phyloP scores from a whole-genome alignment of 1,140 invertebrate genomes.

The Drosophila albomicans region DNA sequence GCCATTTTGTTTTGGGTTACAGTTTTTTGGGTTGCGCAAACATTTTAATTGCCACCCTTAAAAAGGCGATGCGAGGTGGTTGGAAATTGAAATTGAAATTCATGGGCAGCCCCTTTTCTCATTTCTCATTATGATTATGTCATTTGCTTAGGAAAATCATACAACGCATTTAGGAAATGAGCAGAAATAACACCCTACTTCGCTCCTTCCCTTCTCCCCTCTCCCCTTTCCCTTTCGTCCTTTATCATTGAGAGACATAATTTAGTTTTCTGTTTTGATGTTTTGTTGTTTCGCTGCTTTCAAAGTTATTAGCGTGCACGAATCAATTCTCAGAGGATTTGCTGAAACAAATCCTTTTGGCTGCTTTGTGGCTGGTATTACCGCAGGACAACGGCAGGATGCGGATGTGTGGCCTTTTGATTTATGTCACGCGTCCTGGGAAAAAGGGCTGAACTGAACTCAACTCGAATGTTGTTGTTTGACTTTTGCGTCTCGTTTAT shows the following conservation, averaged over 20 bases:
- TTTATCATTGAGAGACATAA: constrained; percentile 49
- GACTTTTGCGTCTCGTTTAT: constrained; percentile 65
- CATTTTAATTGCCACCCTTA: constrained; percentile 80
- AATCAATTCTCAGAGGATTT: constrained; percentile 84
- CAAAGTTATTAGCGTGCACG: constrained; percentile 80
- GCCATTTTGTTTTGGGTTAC: constrained; percentile 64
- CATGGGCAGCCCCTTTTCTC: background rate
- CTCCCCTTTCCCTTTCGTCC: background rate
- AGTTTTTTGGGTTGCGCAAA: constrained; percentile 51
- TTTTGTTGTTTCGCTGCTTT: constrained; percentile 18
- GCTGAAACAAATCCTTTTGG: constrained; percentile 65
- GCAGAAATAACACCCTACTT: constrained; percentile 38
- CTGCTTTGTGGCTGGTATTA: constrained; percentile 26
- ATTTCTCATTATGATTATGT: constrained; percentile 73
- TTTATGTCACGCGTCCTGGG: constrained; percentile 82
- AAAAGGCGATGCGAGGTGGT: constrained; percentile 36
- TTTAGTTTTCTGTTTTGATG: constrained; percentile 63
- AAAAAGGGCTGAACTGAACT: constrained; percentile 51
- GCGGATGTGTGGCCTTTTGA: constrained; percentile 51
- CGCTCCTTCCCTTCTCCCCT: background rate
- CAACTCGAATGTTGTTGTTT: constrained; percentile 25
- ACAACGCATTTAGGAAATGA: constrained; percentile 42
- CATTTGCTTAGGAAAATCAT: constrained; percentile 68
- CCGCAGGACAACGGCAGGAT: background rate
- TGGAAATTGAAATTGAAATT: constrained; percentile 66